Percentiles rank a stretch among this genome's conserved stretches.
These are phyloP conservation scores for Tachina fera DNA, from an alignment of 2,888 invertebrate genomes.

Conservation along the genomic window DNA sequence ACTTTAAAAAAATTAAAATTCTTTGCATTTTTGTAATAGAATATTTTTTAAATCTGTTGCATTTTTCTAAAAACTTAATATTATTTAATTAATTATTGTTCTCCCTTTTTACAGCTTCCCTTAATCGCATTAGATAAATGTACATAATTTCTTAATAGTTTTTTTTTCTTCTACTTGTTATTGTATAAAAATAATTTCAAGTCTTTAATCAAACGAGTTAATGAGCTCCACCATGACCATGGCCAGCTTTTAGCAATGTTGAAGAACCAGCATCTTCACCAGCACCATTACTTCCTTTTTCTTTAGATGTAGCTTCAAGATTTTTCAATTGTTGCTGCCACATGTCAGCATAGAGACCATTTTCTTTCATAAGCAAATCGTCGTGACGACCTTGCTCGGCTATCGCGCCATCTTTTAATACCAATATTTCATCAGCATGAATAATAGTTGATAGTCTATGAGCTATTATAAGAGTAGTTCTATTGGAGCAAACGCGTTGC, in stretches of 20 bases:
- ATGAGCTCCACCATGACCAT: constrained; percentile 75
- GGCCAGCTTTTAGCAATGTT: constrained; percentile 73
- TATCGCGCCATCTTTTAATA: constrained; percentile 95
- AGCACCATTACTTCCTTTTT: constrained; percentile 22
- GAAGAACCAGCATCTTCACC: constrained; percentile 37
- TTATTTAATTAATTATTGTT: not conserved
- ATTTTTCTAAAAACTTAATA: constrained; percentile 26
- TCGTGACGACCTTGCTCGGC: constrained; percentile 93
- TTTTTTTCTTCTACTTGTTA: not conserved
- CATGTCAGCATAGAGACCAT: constrained; percentile 94
- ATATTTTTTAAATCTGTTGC: constrained; percentile 1
- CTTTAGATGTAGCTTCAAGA: constrained; percentile 74
- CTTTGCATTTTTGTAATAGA: constrained; percentile 34
- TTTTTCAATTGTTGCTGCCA: constrained; percentile 92
- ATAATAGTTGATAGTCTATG: constrained; percentile 97
- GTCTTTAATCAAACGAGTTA: constrained; percentile 61
- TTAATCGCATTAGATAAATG: constrained; percentile 35
- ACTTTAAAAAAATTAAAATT: constrained; percentile 2
- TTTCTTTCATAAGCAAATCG: constrained; percentile 87
- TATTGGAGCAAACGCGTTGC: constrained; percentile 91
- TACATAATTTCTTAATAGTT: not conserved
- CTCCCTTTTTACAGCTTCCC: constrained; percentile 27
- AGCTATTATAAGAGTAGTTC: constrained; percentile 97
- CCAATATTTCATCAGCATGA: constrained; percentile 96
- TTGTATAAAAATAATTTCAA: constrained; percentile 13